A percentile compares a stretch with the other conserved stretches of the same genome.
These are phyloP conservation scores for Bombyx huttoni DNA, from an alignment of 2,888 invertebrate species.

Conservation along the genomic window DNA sequence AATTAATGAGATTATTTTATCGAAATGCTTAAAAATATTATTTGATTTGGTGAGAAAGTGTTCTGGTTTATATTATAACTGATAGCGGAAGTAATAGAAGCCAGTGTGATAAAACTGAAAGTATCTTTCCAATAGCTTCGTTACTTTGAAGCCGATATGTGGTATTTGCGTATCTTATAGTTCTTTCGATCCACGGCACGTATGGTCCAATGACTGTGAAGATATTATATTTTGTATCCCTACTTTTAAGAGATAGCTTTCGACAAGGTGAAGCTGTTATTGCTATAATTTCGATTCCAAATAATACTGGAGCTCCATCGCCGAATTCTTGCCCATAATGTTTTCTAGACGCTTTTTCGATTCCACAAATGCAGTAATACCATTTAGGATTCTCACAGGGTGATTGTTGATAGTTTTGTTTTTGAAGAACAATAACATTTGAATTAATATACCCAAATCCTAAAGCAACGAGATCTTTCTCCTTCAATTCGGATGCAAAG, in stretches of 20 bases:
- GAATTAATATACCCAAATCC: constrained; percentile 31
- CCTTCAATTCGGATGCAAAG: constrained; percentile 30
- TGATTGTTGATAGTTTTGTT: constrained; percentile 29
- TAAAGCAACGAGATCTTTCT: constrained; percentile 22
- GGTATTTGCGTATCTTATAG: constrained; percentile 3
- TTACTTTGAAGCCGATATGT: constrained; percentile 1
- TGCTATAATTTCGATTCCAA: constrained; percentile 28
- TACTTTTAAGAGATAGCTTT: constrained; percentile 14
- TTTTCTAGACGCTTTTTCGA: constrained; percentile 17
- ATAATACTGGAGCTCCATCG: constrained; percentile 38
- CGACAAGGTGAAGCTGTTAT: constrained; percentile 31
- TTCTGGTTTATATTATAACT: background rate
- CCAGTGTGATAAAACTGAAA: background rate
- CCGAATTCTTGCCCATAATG: constrained; percentile 32
- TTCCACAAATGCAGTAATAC: constrained; percentile 49
- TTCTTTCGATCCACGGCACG: constrained; percentile 37
- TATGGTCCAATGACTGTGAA: constrained; percentile 46
- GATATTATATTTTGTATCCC: constrained; percentile 29
- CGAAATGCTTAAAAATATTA: too few species aligned
- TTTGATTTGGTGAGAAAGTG: background rate
- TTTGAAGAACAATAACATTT: constrained; percentile 23
- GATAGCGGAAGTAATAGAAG: background rate
- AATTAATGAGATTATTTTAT: too few species aligned
- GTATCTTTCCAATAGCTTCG: background rate
- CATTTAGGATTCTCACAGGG: constrained; percentile 43